Conservation (phyloP, 2,888 invertebrate species). For the Platycheirus rosarum region DNA sequence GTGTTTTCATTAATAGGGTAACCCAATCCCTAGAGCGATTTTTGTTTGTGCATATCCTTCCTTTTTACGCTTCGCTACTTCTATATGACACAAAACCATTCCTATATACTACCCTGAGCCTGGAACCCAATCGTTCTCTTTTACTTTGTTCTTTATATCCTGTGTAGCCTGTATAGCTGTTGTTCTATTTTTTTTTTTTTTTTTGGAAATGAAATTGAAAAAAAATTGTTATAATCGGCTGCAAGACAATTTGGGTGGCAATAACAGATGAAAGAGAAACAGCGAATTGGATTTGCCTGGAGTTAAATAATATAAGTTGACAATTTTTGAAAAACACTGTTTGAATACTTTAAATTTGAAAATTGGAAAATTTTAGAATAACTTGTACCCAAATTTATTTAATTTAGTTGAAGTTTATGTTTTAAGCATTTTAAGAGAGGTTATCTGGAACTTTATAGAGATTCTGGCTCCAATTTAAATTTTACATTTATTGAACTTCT, state of each 20-base stretch:
- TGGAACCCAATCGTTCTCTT: constrained; percentile 29
- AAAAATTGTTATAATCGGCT: constrained; percentile 21
- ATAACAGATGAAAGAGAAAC: constrained; percentile 30
- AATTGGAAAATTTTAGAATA: too few species aligned
- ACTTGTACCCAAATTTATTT: too few species aligned
- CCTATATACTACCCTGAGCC: not conserved
- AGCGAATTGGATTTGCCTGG: not conserved
- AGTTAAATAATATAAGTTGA: not conserved
- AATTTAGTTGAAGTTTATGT: too few species aligned
- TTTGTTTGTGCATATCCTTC: constrained; percentile 28
- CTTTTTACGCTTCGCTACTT: constrained; percentile 17
- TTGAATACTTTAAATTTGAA: too few species aligned
- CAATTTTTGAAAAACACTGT: not conserved
- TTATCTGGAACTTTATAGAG: too few species aligned
- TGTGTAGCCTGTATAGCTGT: constrained; percentile 22
- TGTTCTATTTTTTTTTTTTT: constrained; percentile 26
- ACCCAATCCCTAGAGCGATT: constrained; percentile 36
- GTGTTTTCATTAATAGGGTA: constrained; percentile 47
- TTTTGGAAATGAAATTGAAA: constrained; percentile 12
- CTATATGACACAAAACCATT: constrained; percentile 9
- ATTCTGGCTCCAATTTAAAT: too few species aligned
- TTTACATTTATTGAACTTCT: too few species aligned
- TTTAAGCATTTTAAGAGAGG: too few species aligned
- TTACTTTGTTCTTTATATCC: constrained; percentile 34
- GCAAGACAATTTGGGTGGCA: constrained; percentile 27